These are phyloP conservation scores for Choreutis nemorana DNA, from an alignment of 2,888 invertebrate species.

Conservation along the genomic window DNA sequence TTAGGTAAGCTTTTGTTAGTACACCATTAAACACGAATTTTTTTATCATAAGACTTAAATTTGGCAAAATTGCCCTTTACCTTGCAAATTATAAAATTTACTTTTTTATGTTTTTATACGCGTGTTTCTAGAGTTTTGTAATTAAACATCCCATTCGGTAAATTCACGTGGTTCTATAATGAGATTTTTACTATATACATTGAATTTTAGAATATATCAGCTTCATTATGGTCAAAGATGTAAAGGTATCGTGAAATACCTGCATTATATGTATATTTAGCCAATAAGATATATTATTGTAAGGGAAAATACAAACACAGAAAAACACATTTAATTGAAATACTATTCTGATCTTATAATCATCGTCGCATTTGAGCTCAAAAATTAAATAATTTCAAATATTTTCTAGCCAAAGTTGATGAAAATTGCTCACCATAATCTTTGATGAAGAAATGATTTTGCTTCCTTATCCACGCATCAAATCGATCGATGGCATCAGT, in stretches of 20 bases:
- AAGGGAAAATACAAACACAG: background rate
- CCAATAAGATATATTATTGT: background rate
- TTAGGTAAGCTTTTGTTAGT: background rate
- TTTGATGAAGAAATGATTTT: slow-evolving; percentile 12
- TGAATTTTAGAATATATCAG: no score
- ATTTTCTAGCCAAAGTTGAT: background rate
- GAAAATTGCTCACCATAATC: slow-evolving; percentile 14
- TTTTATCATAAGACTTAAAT: background rate
- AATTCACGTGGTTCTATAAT: no score
- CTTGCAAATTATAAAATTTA: background rate
- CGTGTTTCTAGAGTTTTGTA: background rate
- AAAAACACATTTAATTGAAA: no score
- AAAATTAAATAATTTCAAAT: background rate
- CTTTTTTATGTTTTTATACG: background rate
- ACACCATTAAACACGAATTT: background rate
- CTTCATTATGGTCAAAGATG: no score
- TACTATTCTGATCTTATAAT: no score
- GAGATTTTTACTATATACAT: no score
- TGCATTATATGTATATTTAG: background rate
- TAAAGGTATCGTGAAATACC: background rate
- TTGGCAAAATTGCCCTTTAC: background rate
- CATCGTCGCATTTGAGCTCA: background rate
- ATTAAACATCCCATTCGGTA: no score
- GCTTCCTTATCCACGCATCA: slow-evolving; percentile 22
- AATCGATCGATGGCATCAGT: slow-evolving; percentile 19